These are phyloP conservation scores for Sinelater perroti DNA, from an alignment of 2,888 invertebrate species.

Conservation along the genomic window DNA sequence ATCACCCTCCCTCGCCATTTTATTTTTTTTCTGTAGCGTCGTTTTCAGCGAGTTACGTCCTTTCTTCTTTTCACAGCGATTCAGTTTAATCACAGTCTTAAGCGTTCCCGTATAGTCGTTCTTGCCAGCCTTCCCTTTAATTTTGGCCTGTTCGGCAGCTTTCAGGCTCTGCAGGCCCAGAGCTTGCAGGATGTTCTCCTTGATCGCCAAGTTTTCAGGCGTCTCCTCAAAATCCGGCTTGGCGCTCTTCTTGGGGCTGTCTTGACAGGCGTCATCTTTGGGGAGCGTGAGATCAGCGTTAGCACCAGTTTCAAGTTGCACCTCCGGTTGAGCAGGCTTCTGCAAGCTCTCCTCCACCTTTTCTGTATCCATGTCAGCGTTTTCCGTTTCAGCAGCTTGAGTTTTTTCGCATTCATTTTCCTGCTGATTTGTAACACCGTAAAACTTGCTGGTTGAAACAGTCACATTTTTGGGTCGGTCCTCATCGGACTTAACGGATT, in stretches of 20 bases:
- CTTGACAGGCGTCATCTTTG: conserved; percentile 1
- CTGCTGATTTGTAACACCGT: conserved; percentile 27
- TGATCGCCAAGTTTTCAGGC: conserved; percentile 55
- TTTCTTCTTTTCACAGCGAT: conserved; percentile 73
- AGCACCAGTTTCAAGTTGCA: conserved; percentile 28
- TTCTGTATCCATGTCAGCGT: conserved; percentile 4
- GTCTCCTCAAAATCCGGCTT: conserved; percentile 46
- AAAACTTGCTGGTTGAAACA: conserved; percentile 28
- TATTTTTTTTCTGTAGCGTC: conserved; percentile 76
- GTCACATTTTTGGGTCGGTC: conserved; percentile 15
- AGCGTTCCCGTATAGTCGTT: conserved; percentile 77
- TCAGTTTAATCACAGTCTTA: conserved; percentile 84
- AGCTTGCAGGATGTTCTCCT: conserved; percentile 78
- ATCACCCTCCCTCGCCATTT: conserved; percentile 37
- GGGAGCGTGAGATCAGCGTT: conserved; percentile 15
- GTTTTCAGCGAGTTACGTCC: conserved; percentile 76
- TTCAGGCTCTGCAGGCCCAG: conserved; percentile 79
- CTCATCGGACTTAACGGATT: conserved; percentile 31
- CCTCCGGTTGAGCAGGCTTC: not conserved
- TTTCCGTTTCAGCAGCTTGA: conserved; percentile 1
- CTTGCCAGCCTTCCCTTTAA: conserved; percentile 45
- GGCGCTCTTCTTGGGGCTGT: not conserved
- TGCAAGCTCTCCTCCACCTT: conserved; percentile 4
- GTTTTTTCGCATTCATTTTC: conserved; percentile 25
- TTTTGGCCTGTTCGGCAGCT: conserved; percentile 74